phyloP scores from a whole-genome alignment of 2,113 vertebrate genomes.

The Psittacula cyanocephala region DNA sequence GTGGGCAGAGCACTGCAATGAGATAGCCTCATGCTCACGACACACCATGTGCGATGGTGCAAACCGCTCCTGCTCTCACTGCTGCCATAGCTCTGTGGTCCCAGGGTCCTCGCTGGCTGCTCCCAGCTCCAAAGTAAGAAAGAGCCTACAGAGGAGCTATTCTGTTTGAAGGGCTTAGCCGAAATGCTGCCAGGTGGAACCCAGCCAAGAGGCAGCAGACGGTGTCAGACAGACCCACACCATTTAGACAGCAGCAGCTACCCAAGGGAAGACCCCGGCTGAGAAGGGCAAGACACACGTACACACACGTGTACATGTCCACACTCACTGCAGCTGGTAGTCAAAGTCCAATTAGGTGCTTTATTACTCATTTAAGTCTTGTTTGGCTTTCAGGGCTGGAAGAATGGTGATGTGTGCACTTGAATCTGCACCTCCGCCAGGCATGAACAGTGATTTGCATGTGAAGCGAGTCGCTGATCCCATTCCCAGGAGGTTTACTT shows the following conservation, averaged over 20 bases:
- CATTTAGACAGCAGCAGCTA: not conserved
- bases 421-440: fast-evolving
- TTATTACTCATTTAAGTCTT: not conserved
- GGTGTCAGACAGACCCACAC: not conserved
- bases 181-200: slow-evolving; percentile 12
- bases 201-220: slow-evolving; percentile 19
- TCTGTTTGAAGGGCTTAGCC: not conserved
- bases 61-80: not conserved
- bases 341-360: not conserved
- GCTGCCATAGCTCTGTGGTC: fast-evolving
- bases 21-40: fast-evolving
- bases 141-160: not conserved
- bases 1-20: not conserved
- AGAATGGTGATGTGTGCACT: not conserved
- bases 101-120: not conserved
- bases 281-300: not conserved
- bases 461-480: not conserved
- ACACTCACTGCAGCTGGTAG: fast-evolving
- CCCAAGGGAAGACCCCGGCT: not conserved
- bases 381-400: not conserved
- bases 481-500: slow-evolving; percentile 19
- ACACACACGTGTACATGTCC: not conserved
- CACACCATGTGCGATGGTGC: fast-evolving
- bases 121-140: not conserved
- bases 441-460: not conserved